These are phyloP conservation scores for Leptothorax acervorum DNA, from an alignment of 2,888 invertebrate genomes.

Conservation along the genomic window DNA sequence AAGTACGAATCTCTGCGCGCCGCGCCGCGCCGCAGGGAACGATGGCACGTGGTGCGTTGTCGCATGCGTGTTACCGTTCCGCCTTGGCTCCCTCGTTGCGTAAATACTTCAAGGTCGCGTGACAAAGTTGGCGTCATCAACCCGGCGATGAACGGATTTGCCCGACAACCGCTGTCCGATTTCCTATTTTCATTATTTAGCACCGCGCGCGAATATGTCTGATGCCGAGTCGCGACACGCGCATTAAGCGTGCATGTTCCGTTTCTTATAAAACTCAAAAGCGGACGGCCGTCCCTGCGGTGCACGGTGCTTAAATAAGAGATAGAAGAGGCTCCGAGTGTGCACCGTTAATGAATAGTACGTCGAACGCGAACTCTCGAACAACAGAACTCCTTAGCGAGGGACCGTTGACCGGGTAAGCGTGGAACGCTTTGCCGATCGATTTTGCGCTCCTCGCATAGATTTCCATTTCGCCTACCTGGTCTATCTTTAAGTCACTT, in stretches of 20 bases:
- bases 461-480: conserved; percentile 20
- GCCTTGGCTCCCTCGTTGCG: conserved; percentile 18
- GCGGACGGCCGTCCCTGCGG: neutral
- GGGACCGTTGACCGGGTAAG: conserved; percentile 36
- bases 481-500: conserved; percentile 16
- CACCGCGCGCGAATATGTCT: neutral
- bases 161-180: neutral
- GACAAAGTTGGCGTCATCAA: conserved; percentile 14
- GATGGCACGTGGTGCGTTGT: conserved; percentile 42
- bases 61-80: conserved; percentile 43
- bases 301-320: neutral
- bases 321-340: neutral
- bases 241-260: neutral
- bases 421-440: conserved; percentile 9
- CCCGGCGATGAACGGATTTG: neutral
- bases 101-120: conserved; percentile 53
- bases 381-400: conserved; percentile 14
- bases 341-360: neutral
- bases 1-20: conserved; percentile 52
- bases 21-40: conserved; percentile 49
- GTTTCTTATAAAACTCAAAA: conserved; percentile 9
- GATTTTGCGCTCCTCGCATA: conserved; percentile 31
- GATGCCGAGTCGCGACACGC: neutral
- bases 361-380: neutral
- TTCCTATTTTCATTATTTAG: conserved; percentile 27